Evolutionary conservation across 2,797 vertebrate species (phyloP), one percentile per base, ranked within the genome.

Genomic region (Limosa lapponica): DNA sequence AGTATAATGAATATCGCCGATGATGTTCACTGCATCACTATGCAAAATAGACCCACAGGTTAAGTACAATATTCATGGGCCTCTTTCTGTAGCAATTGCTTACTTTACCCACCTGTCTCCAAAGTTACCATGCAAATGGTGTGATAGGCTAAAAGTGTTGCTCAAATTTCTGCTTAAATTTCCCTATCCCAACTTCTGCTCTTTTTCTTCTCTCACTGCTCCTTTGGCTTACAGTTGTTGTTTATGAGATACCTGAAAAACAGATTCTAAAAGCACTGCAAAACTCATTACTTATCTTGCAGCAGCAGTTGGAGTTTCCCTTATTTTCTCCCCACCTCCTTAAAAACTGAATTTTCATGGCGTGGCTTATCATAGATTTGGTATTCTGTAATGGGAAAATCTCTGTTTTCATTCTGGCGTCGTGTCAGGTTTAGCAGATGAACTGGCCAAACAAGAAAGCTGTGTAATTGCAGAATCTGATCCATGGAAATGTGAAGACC

Each of bases 371-470:
- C 95, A 94, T 96, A 94, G 90, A 95, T 95, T 88, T 94, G 77
- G 89, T 94, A 87, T 95, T 96, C 93, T 92, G 85, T 94, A 92
- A 97, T 90, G 96, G 95, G 96, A 96, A 97, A 96, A 93, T 91
- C 88, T 96, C 85, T 87, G 93, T 74, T 95, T 97, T 93, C 86
- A 22, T 87, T 65, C 91, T 96, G 96, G 96, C 94, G 94, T 82
- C 0, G 1, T 81, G 82, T 97, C 95, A 94, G 94, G 41, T 70
- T 96, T 83, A 95, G 82, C 95, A 57, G 81, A 96, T 95, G 97
- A 97, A 97, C 95, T 87, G 46, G 55, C 82, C 96, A 87, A 96
- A 97, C 95, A 95, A 97, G 97, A 96, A 94, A 94, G 77, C 95
- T 93, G 96, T 92, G 70, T 86, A 96, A 95, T 73, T 96, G 89